phyloP scores from a whole-genome alignment of 2,888 invertebrate genomes.

The Tenthredo notha region DNA sequence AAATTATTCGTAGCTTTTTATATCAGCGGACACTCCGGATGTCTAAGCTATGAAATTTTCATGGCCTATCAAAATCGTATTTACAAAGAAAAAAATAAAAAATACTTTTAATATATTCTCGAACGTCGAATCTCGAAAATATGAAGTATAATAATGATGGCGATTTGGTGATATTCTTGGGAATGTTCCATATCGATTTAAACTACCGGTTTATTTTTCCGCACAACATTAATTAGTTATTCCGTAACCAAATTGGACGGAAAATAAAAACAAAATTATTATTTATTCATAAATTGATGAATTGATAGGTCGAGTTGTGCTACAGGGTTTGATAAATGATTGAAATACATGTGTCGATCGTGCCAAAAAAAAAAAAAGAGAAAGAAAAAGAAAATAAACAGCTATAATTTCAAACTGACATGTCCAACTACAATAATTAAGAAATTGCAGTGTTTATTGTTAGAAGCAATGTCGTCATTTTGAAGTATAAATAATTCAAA shows the following conservation, averaged over 20 bases:
- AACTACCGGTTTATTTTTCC: not conserved
- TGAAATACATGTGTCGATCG: no score
- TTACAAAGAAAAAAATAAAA: not conserved
- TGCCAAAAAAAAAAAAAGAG: no score
- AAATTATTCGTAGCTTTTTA: not conserved
- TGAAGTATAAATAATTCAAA: not conserved
- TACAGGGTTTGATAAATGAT: no score
- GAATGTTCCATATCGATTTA: not conserved
- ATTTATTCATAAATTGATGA: no score
- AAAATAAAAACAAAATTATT: no score
- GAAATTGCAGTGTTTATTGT: not conserved
- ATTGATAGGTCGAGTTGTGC: no score
- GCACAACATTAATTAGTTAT: not conserved
- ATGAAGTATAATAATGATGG: not conserved
- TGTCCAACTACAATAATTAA: not conserved
- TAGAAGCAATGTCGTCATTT: not conserved
- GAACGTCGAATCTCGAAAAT: not conserved
- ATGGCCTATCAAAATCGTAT: not conserved
- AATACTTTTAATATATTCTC: not conserved
- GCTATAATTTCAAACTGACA: no score
- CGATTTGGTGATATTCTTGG: not conserved
- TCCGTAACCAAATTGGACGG: not conserved
- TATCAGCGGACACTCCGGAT: not conserved
- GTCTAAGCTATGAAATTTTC: not conserved
- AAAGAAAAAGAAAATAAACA: no score